Evolutionary conservation across 1,140 invertebrate species (phyloP).

Genomic region (Drosophila paulistorum): DNA sequence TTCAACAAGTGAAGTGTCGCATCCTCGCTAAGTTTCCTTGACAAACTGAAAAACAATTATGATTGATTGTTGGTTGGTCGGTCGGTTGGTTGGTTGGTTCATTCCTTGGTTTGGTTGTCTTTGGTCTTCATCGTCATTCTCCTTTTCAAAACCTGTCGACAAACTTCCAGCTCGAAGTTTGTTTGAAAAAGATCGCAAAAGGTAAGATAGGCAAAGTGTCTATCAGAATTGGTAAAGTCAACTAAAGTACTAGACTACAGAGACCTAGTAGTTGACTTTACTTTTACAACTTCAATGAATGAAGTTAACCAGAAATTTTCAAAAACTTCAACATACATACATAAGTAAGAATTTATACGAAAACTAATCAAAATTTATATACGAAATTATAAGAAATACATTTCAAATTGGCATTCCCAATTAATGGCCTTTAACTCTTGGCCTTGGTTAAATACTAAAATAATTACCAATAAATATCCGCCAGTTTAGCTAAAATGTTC

Average conservation of each 20-base stretch:
- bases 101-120: neutral
- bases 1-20: constrained; percentile 55
- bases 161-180: neutral
- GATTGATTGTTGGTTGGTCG: constrained; percentile 67
- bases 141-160: neutral
- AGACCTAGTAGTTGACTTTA: neutral
- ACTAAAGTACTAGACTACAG: neutral
- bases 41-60: constrained; percentile 79
- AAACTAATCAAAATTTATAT: no score
- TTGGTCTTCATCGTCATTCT: neutral
- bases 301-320: no score
- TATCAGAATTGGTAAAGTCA: constrained; percentile 12
- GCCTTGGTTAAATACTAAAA: no score
- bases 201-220: constrained; percentile 17
- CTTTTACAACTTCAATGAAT: neutral
- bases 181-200: constrained; percentile 18
- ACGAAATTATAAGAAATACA: no score
- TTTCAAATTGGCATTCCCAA: no score
- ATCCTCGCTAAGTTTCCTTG: constrained; percentile 50
- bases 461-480: no score
- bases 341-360: no score
- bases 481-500: no score
- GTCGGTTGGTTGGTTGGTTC: constrained; percentile 32
- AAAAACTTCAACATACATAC: no score
- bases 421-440: no score